Evolutionary conservation across 1,140 invertebrate species (phyloP), one percentile per base, ranked within the genome.

Genomic region (Penaeus japonicus): DNA sequence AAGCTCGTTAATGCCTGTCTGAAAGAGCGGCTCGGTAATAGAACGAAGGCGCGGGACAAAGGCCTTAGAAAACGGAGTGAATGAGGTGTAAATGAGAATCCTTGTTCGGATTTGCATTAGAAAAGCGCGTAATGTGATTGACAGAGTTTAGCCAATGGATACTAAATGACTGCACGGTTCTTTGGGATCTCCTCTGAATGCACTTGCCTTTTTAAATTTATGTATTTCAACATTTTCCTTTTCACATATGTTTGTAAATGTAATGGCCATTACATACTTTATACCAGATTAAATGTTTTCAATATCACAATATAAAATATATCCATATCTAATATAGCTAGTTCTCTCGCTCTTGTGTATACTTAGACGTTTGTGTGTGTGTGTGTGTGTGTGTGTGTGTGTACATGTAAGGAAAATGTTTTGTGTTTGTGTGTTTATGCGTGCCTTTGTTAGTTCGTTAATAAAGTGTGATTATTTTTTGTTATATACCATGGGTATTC

Each of bases 41-140:
- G 30, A 79, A 17, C 17, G 22, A 27, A 35, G 35, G 54, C 5
- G 1, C 10, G 35, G 18, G 22, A 79, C 75, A 86, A 79, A 35
- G 27, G 32, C 57, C 85, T 47, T 57, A 80, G 77, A 79, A 80
- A 62, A 79, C 27, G 35, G 55, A 57, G 32, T 86, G 85, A 86
- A 86, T 79, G 85, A 80, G 85, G 85, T 86, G 85, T 86, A 86
- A 86, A 86, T 86, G 75, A 86, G 35, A 53, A 78, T 86, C 47
- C 73, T 86, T 86, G 73, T 59, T 59, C 17, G 70, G 30, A 85
- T 85, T 85, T 85, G 70, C 84, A 85, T 78, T 24, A 59, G 78
- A 85, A 85, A 85, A 85, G 73, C 47, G 47, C 27, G 17, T 73
- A 73, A 73, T 73, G 70, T 73, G 70, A 32, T 32, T 73, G 70